A percentile compares a stretch with the other conserved stretches of the same genome.
These are phyloP conservation scores for Edolisoma coerulescens DNA, from an alignment of 2,113 vertebrate species.

Conservation along the genomic window DNA sequence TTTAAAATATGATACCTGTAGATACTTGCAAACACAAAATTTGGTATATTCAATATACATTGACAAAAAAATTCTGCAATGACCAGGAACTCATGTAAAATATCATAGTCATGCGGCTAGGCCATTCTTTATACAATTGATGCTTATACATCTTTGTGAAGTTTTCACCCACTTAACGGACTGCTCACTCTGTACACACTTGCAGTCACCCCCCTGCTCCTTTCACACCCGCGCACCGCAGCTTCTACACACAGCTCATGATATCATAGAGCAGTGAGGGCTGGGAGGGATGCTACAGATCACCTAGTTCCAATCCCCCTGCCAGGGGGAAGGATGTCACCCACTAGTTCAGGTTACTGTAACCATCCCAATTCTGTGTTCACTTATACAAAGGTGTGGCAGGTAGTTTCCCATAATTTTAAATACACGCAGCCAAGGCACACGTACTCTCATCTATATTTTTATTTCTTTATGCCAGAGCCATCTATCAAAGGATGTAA, in stretches of 20 bases:
- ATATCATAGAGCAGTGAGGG: fast-evolving
- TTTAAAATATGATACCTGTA: not conserved
- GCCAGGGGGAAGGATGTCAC: not conserved
- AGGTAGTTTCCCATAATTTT: not conserved
- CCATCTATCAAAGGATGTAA: not conserved
- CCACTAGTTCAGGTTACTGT: not conserved
- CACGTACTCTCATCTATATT: not conserved
- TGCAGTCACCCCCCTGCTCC: not conserved
- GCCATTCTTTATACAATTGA: not conserved
- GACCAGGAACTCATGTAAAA: not conserved
- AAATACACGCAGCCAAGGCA: not conserved
- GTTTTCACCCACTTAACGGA: not conserved
- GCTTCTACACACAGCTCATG: not conserved
- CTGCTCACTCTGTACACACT: not conserved
- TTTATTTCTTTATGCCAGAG: not conserved
- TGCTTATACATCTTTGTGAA: not conserved
- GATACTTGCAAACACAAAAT: not conserved
- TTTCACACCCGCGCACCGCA: fast-evolving
- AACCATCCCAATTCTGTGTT: not conserved
- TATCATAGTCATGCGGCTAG: fast-evolving
- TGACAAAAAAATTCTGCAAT: not conserved
- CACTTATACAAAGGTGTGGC: not conserved
- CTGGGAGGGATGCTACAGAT: not conserved
- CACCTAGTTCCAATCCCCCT: not conserved
- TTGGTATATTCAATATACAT: not conserved